phyloP scores from a whole-genome alignment of 2,888 invertebrate species.

The Mythimna vitellina region DNA sequence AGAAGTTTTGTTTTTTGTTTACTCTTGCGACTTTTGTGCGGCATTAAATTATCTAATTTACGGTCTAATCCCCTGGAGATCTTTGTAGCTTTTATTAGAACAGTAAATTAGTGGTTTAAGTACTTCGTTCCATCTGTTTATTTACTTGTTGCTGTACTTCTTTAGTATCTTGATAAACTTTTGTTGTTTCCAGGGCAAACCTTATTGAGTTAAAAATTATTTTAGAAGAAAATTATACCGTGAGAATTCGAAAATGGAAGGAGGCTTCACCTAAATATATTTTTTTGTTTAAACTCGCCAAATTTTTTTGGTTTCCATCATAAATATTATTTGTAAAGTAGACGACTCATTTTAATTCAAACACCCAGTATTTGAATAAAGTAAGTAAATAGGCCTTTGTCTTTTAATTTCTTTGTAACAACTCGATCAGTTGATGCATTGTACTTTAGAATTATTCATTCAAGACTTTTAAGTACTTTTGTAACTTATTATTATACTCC shows the following conservation, averaged over 20 bases:
- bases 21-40: slow-evolving; percentile 38
- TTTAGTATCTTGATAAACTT: slow-evolving; percentile 1
- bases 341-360: not conserved
- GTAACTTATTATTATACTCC: slow-evolving; percentile 20
- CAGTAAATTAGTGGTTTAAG: slow-evolving; percentile 34
- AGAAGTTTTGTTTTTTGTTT: slow-evolving; percentile 37
- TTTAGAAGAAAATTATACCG: too few species aligned
- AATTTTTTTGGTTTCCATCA: not conserved
- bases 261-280: too few species aligned
- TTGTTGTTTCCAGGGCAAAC: not conserved
- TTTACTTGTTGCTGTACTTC: slow-evolving; percentile 15
- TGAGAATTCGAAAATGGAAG: too few species aligned
- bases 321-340: not conserved
- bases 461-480: slow-evolving; percentile 11
- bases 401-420: slow-evolving; percentile 21
- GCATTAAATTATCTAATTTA: slow-evolving; percentile 56
- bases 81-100: slow-evolving; percentile 43
- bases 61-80: slow-evolving; percentile 38
- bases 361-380: not conserved
- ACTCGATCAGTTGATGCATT: slow-evolving; percentile 14
- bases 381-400: slow-evolving; percentile 2
- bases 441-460: slow-evolving; percentile 10
- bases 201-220: not conserved
- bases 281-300: not conserved
- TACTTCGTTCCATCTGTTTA: slow-evolving; percentile 15